Conservation (phyloP, 2,888 invertebrate species). For the Pocota personata region DNA sequence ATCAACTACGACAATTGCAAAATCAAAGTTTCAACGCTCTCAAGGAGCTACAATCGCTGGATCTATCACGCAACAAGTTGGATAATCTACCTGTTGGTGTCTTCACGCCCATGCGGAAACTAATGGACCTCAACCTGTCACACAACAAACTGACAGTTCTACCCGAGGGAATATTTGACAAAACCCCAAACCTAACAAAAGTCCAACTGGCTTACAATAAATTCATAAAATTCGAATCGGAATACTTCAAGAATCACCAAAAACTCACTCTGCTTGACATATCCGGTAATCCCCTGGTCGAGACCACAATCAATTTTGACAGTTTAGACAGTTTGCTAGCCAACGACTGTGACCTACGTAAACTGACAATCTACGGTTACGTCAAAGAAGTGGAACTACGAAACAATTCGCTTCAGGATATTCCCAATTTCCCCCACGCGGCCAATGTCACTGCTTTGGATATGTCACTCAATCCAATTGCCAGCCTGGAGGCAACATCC, state of each 20-base stretch:
- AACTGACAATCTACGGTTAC: constrained; percentile 78
- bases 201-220: constrained; percentile 78
- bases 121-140: constrained; percentile 78
- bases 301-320: constrained; percentile 79
- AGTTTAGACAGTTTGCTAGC: constrained; percentile 76
- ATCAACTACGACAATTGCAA: constrained; percentile 77
- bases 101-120: constrained; percentile 78
- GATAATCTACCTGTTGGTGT: constrained; percentile 77
- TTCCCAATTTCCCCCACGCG: constrained; percentile 80
- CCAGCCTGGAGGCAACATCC: constrained; percentile 79
- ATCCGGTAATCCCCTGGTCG: constrained; percentile 79
- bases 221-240: constrained; percentile 79
- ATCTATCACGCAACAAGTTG: constrained; percentile 78
- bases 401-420: constrained; percentile 80
- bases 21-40: constrained; percentile 80
- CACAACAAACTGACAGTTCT: constrained; percentile 78
- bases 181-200: constrained; percentile 79
- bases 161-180: constrained; percentile 79
- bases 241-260: constrained; percentile 78
- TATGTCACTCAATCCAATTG: constrained; percentile 79
- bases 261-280: constrained; percentile 78
- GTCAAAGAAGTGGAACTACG: constrained; percentile 79
- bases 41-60: constrained; percentile 79
- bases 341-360: constrained; percentile 79
- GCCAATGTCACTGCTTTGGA: constrained; percentile 79